Conservation (phyloP, 2,797 vertebrate species). For the Aulostomus chinensis region DNA sequence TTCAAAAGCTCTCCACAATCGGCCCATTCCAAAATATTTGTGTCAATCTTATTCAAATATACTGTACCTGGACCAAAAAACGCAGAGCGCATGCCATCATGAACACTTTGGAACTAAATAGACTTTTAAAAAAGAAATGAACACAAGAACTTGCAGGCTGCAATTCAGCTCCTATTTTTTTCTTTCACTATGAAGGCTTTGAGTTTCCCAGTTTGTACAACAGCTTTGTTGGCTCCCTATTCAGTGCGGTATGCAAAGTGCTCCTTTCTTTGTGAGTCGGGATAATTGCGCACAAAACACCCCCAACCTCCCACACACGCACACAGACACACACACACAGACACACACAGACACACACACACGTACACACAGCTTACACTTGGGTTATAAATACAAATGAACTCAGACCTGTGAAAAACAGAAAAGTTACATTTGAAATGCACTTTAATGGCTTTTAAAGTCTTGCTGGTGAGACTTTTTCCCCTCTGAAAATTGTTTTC, state of each 20-base stretch:
- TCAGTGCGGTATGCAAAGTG: constrained; percentile 40
- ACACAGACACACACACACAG: constrained; percentile 1
- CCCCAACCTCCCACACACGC: constrained; percentile 1
- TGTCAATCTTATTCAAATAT: constrained; percentile 20
- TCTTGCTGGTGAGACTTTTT: not conserved
- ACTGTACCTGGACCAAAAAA: constrained; percentile 6
- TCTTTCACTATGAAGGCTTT: too few species aligned
- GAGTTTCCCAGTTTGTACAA: constrained; percentile 7
- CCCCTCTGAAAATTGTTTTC: constrained; percentile 5
- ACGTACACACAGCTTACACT: constrained; percentile 8
- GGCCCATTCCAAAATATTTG: constrained; percentile 10
- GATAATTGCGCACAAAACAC: constrained; percentile 9
- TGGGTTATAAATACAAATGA: constrained; percentile 13
- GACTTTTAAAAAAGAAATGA: too few species aligned
- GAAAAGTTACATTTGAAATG: too few species aligned
- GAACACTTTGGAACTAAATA: too few species aligned
- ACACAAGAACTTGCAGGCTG: too few species aligned
- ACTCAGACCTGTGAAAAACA: not conserved
- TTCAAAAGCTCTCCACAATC: constrained; percentile 15
- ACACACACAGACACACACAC: constrained; percentile 1
- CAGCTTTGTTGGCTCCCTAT: constrained; percentile 5
- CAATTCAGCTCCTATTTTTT: too few species aligned
- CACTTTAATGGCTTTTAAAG: not conserved
- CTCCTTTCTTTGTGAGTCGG: constrained; percentile 21
- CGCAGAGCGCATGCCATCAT: constrained; percentile 16